Percentiles rank a stretch among this genome's conserved stretches.
Conservation (phyloP, 2,797 vertebrate species). For the Argentina silus region DNA sequence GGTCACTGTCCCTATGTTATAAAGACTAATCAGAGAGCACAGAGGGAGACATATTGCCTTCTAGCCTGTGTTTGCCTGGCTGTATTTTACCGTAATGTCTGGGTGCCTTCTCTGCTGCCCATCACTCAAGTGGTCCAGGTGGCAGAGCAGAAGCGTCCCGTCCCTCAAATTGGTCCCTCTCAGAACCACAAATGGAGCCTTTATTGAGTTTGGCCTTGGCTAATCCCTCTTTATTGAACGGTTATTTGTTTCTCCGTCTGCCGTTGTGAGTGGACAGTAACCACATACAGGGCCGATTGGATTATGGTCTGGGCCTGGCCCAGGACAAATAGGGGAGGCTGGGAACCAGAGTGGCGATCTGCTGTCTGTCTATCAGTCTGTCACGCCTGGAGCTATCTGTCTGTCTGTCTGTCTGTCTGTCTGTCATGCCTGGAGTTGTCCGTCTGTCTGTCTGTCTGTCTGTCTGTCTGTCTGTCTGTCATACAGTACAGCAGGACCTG, state of each 20-base stretch:
- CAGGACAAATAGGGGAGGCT: not conserved
- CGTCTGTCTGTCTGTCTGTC: not conserved
- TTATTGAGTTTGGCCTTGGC: constrained; percentile 70
- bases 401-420: constrained; percentile 34
- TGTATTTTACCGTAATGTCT: constrained; percentile 62
- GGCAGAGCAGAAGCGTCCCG: constrained; percentile 55
- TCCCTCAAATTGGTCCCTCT: constrained; percentile 61
- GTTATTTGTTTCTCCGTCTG: constrained; percentile 72
- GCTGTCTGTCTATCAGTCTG: not conserved
- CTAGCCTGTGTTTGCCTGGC: constrained; percentile 46
- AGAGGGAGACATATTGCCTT: constrained; percentile 38
- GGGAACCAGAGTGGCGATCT: too few relatives aligned
- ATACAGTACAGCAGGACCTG: constrained; percentile 16
- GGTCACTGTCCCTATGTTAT: constrained; percentile 2
- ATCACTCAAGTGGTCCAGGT: constrained; percentile 57
- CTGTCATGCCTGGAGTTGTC: not conserved
- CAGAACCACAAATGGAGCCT: constrained; percentile 73
- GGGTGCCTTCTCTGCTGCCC: constrained; percentile 37
- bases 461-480: constrained; percentile 32
- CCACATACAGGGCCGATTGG: constrained; percentile 57
- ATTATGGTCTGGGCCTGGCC: constrained; percentile 37
- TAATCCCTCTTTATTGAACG: constrained; percentile 70
- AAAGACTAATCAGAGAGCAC: constrained; percentile 11
- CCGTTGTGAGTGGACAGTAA: constrained; percentile 58
- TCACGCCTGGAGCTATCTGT: constrained; percentile 17